phyloP scores from a whole-genome alignment of 2,113 vertebrate genomes.

The Hippocampus guttulatus region DNA sequence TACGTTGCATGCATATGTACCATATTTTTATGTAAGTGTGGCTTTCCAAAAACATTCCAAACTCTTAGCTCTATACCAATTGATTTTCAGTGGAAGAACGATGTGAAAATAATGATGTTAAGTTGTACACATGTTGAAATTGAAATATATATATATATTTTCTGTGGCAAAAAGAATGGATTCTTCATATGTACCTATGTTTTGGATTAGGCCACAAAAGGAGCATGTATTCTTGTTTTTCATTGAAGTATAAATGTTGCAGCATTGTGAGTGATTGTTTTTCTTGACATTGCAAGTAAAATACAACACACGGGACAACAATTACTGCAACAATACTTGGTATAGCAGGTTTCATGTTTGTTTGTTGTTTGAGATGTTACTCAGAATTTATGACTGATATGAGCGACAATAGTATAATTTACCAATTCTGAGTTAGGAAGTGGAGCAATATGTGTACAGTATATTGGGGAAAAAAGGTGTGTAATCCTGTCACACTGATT shows the following conservation, averaged over 20 bases:
- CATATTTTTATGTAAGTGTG: too few relatives aligned
- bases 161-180: too few relatives aligned
- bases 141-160: too few relatives aligned
- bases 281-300: conserved; percentile 24
- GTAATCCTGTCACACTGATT: not conserved
- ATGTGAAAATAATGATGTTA: too few relatives aligned
- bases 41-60: too few relatives aligned
- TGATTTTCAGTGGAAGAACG: too few relatives aligned
- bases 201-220: not conserved
- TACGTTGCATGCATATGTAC: too few relatives aligned
- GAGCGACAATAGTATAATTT: conserved; percentile 42
- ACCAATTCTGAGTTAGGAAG: conserved; percentile 16
- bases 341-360: not conserved
- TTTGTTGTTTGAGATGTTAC: conserved; percentile 34
- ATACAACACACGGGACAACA: conserved; percentile 19
- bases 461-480: not conserved
- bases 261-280: not conserved
- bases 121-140: too few relatives aligned
- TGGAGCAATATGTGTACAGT: conserved; percentile 3
- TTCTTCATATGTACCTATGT: not conserved
- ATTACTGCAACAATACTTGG: not conserved
- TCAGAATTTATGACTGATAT: conserved; percentile 40
- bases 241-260: too few relatives aligned
- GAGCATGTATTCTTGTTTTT: not conserved
- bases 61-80: too few relatives aligned